Conservation (phyloP, 2,113 vertebrate genomes). For the Ornithorhynchus anatinus region DNA sequence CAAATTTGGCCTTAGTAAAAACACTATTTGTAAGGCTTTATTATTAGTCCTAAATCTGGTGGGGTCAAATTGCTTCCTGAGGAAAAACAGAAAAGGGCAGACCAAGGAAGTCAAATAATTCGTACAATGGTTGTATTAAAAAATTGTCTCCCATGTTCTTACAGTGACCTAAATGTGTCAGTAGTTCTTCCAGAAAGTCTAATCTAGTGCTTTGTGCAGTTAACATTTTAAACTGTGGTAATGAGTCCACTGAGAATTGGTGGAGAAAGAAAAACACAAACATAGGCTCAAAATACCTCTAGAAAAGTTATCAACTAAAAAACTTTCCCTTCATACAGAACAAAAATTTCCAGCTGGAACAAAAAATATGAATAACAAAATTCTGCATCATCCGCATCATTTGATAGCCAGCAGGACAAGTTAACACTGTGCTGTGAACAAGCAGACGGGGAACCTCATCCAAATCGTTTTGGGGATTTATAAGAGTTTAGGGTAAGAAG, state of each 20-base stretch:
- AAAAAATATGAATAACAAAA: not conserved
- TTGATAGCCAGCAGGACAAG: not conserved
- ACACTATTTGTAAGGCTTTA: conserved; percentile 10
- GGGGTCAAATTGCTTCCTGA: conserved; percentile 2
- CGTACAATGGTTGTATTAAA: not conserved
- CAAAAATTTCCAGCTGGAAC: no score
- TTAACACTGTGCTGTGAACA: not conserved
- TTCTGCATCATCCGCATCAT: not conserved
- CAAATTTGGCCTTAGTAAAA: conserved; percentile 27
- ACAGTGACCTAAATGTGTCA: not conserved
- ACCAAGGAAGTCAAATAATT: not conserved
- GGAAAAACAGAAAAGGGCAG: not conserved
- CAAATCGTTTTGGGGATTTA: not conserved
- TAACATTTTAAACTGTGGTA: no score
- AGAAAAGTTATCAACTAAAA: not conserved
- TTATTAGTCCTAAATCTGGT: conserved; percentile 4
- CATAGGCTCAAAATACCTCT: not conserved
- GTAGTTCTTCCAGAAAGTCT: not conserved
- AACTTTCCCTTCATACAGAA: no score
- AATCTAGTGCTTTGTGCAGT: no score
- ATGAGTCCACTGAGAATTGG: not conserved
- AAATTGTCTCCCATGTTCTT: not conserved
- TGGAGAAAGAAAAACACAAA: not conserved
- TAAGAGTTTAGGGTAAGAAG: conserved; percentile 10
- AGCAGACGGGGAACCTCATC: not conserved